Evolutionary conservation across 2,113 vertebrate genomes (phyloP).

Genomic region (Sclerurus mexicanus): DNA sequence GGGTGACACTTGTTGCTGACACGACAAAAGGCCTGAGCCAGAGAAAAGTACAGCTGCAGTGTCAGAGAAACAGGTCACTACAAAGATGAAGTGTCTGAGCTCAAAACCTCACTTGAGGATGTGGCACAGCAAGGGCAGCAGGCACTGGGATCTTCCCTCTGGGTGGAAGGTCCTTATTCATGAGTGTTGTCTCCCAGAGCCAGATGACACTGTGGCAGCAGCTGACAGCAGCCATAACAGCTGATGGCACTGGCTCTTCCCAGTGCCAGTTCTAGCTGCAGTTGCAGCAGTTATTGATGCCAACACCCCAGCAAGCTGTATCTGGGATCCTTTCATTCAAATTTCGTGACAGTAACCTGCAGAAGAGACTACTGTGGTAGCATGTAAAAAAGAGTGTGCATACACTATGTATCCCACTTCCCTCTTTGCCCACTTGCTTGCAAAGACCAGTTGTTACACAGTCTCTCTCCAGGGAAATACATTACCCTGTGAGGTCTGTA

Average conservation of each 20-base stretch:
- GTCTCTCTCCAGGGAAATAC: neutral
- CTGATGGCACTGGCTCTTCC: fast-evolving
- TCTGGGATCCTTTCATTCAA: neutral
- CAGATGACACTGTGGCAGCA: neutral
- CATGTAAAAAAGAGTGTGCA: neutral
- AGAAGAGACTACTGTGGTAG: neutral
- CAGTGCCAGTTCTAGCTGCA: neutral
- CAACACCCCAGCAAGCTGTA: neutral
- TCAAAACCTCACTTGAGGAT: neutral
- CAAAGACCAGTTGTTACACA: neutral
- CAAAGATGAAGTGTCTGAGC: neutral
- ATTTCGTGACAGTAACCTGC: neutral
- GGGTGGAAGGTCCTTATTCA: neutral
- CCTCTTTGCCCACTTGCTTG: neutral
- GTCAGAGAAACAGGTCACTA: neutral
- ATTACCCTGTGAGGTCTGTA: neutral
- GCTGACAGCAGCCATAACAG: neutral
- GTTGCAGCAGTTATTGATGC: neutral
- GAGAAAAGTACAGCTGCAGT: neutral
- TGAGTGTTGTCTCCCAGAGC: fast-evolving
- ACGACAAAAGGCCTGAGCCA: neutral
- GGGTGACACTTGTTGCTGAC: neutral
- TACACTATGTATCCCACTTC: fast-evolving
- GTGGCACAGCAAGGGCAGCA: neutral
- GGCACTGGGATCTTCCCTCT: neutral